A percentile compares a stretch with the other conserved stretches of the same genome.
These are phyloP conservation scores for Odobenus rosmarus DNA, from an alignment of 2,113 vertebrate genomes.

Conservation along the genomic window DNA sequence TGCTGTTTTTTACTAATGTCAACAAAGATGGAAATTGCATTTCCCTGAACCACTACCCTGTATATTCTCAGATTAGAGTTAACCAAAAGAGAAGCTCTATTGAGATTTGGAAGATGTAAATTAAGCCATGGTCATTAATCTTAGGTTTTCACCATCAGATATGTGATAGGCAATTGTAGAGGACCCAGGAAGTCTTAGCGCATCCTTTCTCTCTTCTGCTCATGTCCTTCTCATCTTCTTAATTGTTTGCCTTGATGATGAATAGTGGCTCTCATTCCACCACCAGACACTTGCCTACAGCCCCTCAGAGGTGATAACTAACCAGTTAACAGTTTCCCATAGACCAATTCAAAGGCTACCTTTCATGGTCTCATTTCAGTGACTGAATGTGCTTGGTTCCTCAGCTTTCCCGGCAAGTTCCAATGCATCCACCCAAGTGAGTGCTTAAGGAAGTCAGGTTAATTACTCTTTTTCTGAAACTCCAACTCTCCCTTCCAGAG, in stretches of 20 bases:
- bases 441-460: neutral
- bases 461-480: neutral
- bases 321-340: neutral
- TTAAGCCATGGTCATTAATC: neutral
- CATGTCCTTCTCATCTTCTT: neutral
- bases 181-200: neutral
- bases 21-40: neutral
- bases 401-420: neutral
- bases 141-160: neutral
- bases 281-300: neutral
- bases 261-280: neutral
- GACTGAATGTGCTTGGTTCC: neutral
- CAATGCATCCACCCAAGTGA: neutral
- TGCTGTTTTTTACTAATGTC: neutral
- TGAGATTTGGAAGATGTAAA: neutral
- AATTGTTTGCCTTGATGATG: neutral
- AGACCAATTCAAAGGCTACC: rapidly evolving
- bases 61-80: neutral
- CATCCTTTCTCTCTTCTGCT: neutral
- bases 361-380: neutral
- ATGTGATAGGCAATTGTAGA: neutral
- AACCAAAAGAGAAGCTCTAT: neutral
- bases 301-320: neutral
- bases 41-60: neutral
- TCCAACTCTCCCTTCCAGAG: neutral